These are phyloP conservation scores for Ciconia boyciana DNA, from an alignment of 2,113 vertebrate genomes.

Conservation along the genomic window DNA sequence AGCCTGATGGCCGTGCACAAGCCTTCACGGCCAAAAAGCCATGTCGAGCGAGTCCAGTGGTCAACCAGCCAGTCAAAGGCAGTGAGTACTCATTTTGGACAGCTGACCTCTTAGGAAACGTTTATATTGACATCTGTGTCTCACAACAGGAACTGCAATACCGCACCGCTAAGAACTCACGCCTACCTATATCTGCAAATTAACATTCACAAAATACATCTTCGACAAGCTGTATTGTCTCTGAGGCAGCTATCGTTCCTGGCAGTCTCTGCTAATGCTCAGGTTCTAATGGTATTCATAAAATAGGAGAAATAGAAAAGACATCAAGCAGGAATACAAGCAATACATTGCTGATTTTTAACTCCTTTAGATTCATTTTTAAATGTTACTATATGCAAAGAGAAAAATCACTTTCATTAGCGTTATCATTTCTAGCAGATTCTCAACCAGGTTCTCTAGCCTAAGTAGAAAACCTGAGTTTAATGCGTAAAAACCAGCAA, in stretches of 20 bases:
- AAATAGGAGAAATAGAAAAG: rapidly evolving
- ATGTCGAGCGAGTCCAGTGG: rapidly evolving
- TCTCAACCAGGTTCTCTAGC: not conserved
- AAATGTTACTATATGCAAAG: not conserved
- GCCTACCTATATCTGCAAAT: rapidly evolving
- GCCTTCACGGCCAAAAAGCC: not conserved
- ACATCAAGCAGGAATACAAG: not conserved
- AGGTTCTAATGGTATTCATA: rapidly evolving
- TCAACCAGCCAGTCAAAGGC: not conserved
- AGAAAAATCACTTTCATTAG: not conserved
- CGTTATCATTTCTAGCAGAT: not conserved
- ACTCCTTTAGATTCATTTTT: not conserved
- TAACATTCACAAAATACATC: rapidly evolving
- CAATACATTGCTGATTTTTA: not conserved
- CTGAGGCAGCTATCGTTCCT: rapidly evolving
- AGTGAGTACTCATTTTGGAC: not conserved
- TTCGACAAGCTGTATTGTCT: not conserved
- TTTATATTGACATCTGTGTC: not conserved
- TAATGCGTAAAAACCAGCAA: no score
- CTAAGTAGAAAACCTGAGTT: not conserved
- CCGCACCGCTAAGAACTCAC: not conserved
- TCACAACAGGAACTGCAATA: not conserved
- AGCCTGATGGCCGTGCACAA: rapidly evolving
- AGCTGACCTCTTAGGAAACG: not conserved
- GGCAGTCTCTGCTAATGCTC: not conserved